These are phyloP conservation scores for Dicrurus megarhynchus DNA, from an alignment of 2,113 vertebrate genomes.

Conservation along the genomic window DNA sequence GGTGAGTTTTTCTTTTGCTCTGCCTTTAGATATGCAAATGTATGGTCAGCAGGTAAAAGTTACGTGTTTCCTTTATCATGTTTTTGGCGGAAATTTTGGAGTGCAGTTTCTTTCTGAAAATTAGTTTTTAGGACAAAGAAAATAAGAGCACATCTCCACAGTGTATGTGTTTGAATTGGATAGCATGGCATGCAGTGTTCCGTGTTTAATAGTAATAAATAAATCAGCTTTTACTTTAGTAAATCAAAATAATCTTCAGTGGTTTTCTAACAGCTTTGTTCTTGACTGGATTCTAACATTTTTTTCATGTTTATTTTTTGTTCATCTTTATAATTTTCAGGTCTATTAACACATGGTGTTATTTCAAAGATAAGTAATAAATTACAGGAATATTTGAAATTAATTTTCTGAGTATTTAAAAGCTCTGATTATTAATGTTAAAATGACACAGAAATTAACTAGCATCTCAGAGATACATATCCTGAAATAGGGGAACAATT, in stretches of 20 bases:
- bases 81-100: neutral
- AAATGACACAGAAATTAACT: neutral
- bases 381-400: neutral
- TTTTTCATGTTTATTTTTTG: neutral
- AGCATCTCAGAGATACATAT: neutral
- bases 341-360: neutral
- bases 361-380: neutral
- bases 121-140: neutral
- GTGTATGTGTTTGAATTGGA: neutral
- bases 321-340: neutral
- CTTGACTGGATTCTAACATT: neutral
- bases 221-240: neutral
- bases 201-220: neutral
- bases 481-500: neutral
- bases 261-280: neutral
- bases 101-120: neutral
- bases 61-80: rapidly evolving
- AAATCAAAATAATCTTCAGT: neutral
- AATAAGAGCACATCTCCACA: neutral
- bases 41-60: neutral
- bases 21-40: neutral
- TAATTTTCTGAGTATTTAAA: neutral
- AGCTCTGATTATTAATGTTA: neutral
- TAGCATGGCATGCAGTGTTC: rapidly evolving
- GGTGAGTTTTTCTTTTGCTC: constrained; percentile 70